These are phyloP conservation scores for Drosophila triauraria DNA, from an alignment of 1,140 invertebrate species.

Conservation along the genomic window DNA sequence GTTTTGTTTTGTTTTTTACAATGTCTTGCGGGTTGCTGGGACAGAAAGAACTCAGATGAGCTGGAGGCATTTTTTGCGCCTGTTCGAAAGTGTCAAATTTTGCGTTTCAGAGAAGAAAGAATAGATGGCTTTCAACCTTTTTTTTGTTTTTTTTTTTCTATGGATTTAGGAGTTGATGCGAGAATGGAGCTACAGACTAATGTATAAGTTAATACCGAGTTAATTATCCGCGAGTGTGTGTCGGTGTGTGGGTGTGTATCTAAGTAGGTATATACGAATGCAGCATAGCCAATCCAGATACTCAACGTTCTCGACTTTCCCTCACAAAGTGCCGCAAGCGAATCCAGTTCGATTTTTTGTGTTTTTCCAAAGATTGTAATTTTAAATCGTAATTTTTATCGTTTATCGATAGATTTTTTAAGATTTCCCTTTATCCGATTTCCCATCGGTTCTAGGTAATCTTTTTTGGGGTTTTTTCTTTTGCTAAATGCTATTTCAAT, in stretches of 20 bases:
- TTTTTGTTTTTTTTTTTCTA: background rate
- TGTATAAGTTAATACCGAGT: constrained; percentile 15
- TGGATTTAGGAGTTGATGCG: constrained; percentile 10
- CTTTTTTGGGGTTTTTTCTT: constrained; percentile 6
- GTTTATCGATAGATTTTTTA: constrained; percentile 32
- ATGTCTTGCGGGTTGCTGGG: constrained; percentile 6
- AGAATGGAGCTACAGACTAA: constrained; percentile 29
- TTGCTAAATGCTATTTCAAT: constrained; percentile 67
- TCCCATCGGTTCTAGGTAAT: background rate
- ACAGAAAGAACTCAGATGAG: constrained; percentile 16
- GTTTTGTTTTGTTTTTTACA: constrained; percentile 7
- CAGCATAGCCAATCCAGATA: constrained; percentile 47
- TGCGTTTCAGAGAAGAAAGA: background rate
- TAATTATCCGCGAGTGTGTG: constrained; percentile 4
- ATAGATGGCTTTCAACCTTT: constrained; percentile 3
- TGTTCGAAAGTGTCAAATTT: constrained; percentile 32
- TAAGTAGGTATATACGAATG: constrained; percentile 29
- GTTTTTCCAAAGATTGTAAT: constrained; percentile 35
- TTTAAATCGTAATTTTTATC: constrained; percentile 32
- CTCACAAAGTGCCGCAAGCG: constrained; percentile 24
- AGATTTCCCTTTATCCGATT: constrained; percentile 5
- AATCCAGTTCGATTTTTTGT: constrained; percentile 12
- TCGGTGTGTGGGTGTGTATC: constrained; percentile 13
- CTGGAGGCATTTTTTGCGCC: constrained; percentile 1
- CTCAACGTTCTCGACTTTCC: constrained; percentile 42